These are phyloP conservation scores for Paramormyrops kingsleyae DNA, from an alignment of 2,113 vertebrate genomes.

Conservation along the genomic window DNA sequence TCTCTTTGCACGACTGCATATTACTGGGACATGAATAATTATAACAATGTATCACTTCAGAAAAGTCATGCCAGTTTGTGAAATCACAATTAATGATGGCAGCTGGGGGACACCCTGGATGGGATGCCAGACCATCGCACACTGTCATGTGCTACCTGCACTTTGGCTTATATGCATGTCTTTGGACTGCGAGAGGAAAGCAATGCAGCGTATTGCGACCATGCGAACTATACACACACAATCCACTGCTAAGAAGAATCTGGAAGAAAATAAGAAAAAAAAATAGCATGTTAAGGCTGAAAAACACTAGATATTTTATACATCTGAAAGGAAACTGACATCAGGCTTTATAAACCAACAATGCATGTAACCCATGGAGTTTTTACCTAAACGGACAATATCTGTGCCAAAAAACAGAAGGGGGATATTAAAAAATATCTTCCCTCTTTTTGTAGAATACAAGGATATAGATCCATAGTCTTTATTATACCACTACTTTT, in stretches of 20 bases:
- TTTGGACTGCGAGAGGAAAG: not conserved
- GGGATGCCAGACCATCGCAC: not conserved
- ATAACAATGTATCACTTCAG: not conserved
- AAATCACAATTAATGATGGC: not conserved
- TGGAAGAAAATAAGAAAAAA: not conserved
- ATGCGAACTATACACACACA: not conserved
- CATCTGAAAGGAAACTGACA: not conserved
- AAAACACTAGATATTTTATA: not conserved
- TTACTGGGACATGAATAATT: not conserved
- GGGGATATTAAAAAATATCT: not conserved
- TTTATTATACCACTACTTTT: slow-evolving; percentile 2
- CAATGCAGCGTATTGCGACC: not conserved
- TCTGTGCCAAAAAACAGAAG: not conserved
- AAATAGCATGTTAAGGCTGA: not conserved
- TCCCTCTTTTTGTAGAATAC: not conserved
- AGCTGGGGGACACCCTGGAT: not conserved
- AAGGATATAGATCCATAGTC: not conserved
- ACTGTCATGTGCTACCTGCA: not conserved
- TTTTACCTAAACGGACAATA: not conserved
- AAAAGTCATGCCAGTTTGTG: not conserved
- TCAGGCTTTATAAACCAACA: not conserved
- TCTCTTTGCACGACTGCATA: not conserved
- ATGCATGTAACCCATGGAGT: not conserved
- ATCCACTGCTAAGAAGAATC: not conserved
- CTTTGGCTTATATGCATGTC: not conserved